Evolutionary conservation across 2,888 invertebrate species (phyloP).

Genomic region (Hetaerina titia): DNA sequence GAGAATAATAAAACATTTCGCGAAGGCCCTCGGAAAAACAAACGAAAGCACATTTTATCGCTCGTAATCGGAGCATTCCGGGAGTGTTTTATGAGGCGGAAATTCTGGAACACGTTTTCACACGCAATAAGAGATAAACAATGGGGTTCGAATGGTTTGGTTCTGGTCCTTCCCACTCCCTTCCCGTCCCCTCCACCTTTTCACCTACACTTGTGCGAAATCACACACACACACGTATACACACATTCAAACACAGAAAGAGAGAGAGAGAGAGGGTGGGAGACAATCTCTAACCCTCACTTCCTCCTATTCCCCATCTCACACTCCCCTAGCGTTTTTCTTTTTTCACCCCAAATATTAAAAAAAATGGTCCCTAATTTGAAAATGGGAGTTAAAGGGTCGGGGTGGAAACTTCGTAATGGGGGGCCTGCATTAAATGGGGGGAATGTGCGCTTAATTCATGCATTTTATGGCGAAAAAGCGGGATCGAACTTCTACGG

Average conservation of each 20-base stretch:
- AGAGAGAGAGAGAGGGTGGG: not conserved
- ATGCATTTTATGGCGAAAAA: constrained; percentile 56
- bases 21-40: constrained; percentile 10
- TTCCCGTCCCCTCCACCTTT: not conserved
- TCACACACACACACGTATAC: not conserved
- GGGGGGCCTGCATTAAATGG: constrained; percentile 24
- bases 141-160: not conserved
- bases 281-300: not conserved
- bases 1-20: constrained; percentile 27
- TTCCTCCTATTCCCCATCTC: not conserved
- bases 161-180: not conserved
- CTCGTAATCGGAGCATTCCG: constrained; percentile 22
- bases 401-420: constrained; percentile 28
- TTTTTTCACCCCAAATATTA: not conserved
- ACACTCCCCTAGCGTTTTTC: not conserved
- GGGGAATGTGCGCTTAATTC: constrained; percentile 60
- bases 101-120: constrained; percentile 58
- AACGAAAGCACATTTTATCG: constrained; percentile 6
- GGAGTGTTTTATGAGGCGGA: constrained; percentile 31
- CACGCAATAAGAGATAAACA: constrained; percentile 62
- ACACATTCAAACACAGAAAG: too few species aligned
- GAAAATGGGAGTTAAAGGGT: constrained; percentile 19
- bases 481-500: not conserved
- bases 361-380: constrained; percentile 6
- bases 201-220: not conserved